Conservation (phyloP, 2,888 invertebrate species). For the Trachelus stipa region DNA sequence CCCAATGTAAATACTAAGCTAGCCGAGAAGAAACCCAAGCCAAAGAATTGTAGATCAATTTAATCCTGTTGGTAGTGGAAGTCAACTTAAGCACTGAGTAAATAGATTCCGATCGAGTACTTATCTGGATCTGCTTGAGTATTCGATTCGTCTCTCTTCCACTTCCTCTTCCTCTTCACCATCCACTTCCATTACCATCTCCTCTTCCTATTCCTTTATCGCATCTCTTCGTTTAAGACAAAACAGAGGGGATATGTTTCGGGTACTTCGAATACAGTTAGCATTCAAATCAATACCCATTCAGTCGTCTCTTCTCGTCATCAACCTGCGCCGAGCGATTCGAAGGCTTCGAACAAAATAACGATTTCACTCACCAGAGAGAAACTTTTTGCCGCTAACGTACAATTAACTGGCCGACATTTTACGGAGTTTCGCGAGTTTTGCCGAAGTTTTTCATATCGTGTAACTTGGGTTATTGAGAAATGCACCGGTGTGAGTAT, state of each 20-base stretch:
- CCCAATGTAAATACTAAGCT: background rate
- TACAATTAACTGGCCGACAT: background rate
- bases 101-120: conserved; percentile 52
- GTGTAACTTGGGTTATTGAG: background rate
- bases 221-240: conserved; percentile 20
- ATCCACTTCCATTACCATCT: background rate
- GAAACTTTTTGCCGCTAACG: background rate
- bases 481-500: background rate
- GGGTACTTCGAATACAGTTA: conserved; percentile 22
- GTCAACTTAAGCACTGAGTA: conserved; percentile 51
- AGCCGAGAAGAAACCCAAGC: background rate
- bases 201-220: conserved; percentile 12
- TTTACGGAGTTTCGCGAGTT: background rate
- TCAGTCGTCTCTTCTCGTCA: conserved; percentile 21
- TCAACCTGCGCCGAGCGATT: background rate
- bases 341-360: background rate
- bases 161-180: conserved; percentile 14
- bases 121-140: conserved; percentile 43
- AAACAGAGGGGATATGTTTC: conserved; percentile 12
- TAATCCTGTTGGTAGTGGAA: conserved; percentile 51
- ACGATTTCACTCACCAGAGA: background rate
- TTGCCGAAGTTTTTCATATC: background rate
- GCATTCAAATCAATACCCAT: conserved; percentile 43
- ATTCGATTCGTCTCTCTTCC: conserved; percentile 33
- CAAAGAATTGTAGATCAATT: conserved; percentile 48